Conservation (phyloP, 2,113 vertebrate genomes). For the Tyrannus savana region DNA sequence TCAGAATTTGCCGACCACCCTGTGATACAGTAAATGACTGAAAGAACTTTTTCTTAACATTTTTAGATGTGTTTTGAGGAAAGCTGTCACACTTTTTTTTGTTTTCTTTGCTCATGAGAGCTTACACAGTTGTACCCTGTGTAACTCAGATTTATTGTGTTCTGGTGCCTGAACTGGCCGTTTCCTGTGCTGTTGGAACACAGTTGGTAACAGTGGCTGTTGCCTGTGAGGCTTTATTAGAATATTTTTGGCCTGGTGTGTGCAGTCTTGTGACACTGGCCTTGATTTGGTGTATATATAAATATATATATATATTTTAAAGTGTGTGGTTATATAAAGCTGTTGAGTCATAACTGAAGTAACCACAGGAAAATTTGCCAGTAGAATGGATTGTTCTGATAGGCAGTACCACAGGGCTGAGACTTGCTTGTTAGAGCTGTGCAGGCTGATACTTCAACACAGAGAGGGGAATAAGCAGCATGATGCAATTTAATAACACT, state of each 20-base stretch:
- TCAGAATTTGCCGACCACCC: background rate
- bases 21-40: background rate
- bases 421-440: background rate
- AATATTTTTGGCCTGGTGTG: slow-evolving; percentile 38
- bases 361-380: slow-evolving; percentile 61
- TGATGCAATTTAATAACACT: background rate
- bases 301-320: background rate
- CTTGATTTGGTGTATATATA: slow-evolving; percentile 53
- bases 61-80: background rate
- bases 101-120: background rate
- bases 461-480: background rate
- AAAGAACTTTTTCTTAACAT: background rate
- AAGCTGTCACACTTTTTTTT: background rate
- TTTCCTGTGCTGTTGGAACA: background rate
- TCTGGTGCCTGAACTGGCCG: background rate
- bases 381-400: slow-evolving; percentile 12
- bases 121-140: background rate
- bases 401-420: background rate
- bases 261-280: slow-evolving; percentile 58
- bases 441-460: background rate
- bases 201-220: background rate
- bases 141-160: background rate
- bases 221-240: background rate
- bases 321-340: slow-evolving; percentile 60
- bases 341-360: slow-evolving; percentile 68